Evolutionary conservation across 2,888 invertebrate genomes (phyloP), one percentile per base, ranked within the genome.

Genomic region (Strigamia transsilvanica): DNA sequence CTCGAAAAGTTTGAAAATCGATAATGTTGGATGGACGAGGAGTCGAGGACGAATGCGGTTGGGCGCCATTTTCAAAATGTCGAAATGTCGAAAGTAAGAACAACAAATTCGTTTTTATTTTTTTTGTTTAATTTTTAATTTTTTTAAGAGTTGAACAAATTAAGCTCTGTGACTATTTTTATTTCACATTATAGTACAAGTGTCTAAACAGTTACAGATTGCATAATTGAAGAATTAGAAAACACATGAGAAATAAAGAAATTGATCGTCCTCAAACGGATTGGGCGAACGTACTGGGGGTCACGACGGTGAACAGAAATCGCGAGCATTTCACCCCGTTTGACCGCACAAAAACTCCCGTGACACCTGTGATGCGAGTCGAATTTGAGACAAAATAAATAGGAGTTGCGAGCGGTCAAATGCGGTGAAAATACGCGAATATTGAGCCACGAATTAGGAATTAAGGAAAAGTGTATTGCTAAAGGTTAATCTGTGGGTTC

Each of bases 171-270:
- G 46, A 82, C 78, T 78, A 82, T 42, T 82, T 73, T 82, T 82
- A 82, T 82, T 82, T 78, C 82, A 82, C 82, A 82, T 79, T 82
- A 82, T 82, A 34, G 34, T 82, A 82, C 82, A 82, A 41, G 82
- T 82, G 82, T 82, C 82, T 82, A 82, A 81, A 82, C 82, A 82
- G 79, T 46, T 82, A 82, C 82, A 81, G 38, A 80, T 80, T 82
- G 82, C 81, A 81, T 81, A 81, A 81, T 56, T 61, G 38, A 79
- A 79, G 38, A 42, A 79, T 73, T 27, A 73, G 73, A 73, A 73
- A 73, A 73, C 73, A 73, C 73, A 73, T 73, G 73, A 73, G 56
- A 56, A 56, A 56, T 18, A 73, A 73, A 73, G 32, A 73, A 73
- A 73, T 73, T 73, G 73, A 73, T 73, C 73, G 73, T 73, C 73